Evolutionary conservation across 2,888 invertebrate genomes (phyloP), one percentile per base, ranked within the genome.

Genomic region (Timema cristinae): DNA sequence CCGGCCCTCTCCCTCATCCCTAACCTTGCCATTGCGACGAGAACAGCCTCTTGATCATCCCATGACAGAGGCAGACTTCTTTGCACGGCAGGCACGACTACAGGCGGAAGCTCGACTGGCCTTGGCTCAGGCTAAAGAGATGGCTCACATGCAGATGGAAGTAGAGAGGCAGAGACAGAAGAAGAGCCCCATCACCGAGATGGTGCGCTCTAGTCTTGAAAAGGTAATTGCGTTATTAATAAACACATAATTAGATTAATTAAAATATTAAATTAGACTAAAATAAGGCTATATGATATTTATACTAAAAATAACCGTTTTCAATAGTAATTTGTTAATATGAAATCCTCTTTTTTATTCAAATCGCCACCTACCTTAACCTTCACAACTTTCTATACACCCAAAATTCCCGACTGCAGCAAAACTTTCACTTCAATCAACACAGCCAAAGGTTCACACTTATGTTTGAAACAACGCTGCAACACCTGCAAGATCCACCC

Each of bases 131-230:
- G 95, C 95, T 48, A 94, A 95, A 81, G 92, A 94, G 82, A 91
- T 94, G 90, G 95, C 95, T 51, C 89, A 92, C 77, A 90, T 94
- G 88, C 94, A 95, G 83, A 94, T 95, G 92, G 92, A 92, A 86
- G 91, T 91, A 75, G 89, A 90, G 78, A 85, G 91, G 13, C 91
- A 91, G 79, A 84, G 87, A 76, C 88, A 90, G 75, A 87, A 90
- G 76, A 89, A 89, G 77, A 92, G 92, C 77, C 93, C 94, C 16
- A 93, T 95, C 76, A 93, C 94, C 48, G 92, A 93, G 83, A 93
- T 95, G 89, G 89, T 95, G 74, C 88, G 92, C 49, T 87, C 88
- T 78, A 92, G 92, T 78, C 85, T 94, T 80, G 87, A 89, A 79
- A 93, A 93, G 84, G 91, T 84, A 63, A 32, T 32, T 32, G 32